Base-by-base conservation (phyloP, 2,797 vertebrate species). In the Megaceryle alcyon region DNA sequence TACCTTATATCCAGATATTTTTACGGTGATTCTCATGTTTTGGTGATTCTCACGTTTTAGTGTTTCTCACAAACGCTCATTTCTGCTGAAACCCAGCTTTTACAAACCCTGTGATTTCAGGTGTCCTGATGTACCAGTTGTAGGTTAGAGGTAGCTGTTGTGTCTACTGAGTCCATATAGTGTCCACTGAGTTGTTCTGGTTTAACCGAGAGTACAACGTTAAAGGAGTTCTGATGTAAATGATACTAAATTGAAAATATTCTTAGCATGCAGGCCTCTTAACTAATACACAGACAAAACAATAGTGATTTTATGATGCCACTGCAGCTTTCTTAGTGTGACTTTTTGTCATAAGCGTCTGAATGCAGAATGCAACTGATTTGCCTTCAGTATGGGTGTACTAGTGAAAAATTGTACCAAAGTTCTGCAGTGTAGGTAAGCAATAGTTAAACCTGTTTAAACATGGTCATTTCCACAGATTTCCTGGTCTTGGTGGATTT, bases 81-180 rank as follows among this genome's bases (percentile, higher is more conserved):
- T 90, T 88, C 56, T 84, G 17, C 28, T 90, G 77, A 93, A 95
- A 77, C 75, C 91, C 92, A 92, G 39, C 29, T 75, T 60, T 88
- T 86, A 43, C 83, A 86, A 95, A 31, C 23, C 43, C 48, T 3
- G 0, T 71, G 69, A 65, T 90, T 92, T 51, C 7, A 91, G 12
- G 59, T 94, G 60, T 87, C 41, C 48, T n/a, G 68, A 39, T 77
- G 56, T 91, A 35, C 23, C 15, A 61, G 15, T 59, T 54, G 12
- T 59, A 92, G 46, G 28, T 3, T 86, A 56, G 25, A 82, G 41
- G 33, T 39, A 23, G 16, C 28, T 75, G 1, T 71, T 84, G 49
- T 23, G 5, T 59, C 44, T 75, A 25, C 39, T 46, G 23, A 90
- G 31, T 66, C 61, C 19, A 19, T 61, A 19, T 9, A 28, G 23